These are phyloP conservation scores for Clusia tigrina DNA, from an alignment of 2,888 invertebrate genomes.

Conservation along the genomic window DNA sequence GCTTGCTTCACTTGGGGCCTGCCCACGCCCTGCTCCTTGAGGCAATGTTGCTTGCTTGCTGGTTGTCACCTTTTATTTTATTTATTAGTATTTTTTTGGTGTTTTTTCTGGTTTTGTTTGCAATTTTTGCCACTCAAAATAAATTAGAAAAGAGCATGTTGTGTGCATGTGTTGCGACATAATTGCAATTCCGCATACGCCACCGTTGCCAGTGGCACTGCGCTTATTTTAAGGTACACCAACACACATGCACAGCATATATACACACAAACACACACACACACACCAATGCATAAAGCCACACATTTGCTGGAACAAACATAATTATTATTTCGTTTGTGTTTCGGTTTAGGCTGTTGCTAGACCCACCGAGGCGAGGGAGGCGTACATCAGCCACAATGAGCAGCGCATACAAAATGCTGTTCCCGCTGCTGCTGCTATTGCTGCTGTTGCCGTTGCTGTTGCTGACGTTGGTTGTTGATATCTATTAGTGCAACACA, in stretches of 20 bases:
- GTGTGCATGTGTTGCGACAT: slow-evolving; percentile 24
- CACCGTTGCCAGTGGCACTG: slow-evolving; percentile 24
- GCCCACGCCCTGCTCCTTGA: background rate
- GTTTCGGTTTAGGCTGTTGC: slow-evolving; percentile 3
- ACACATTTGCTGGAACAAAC: slow-evolving; percentile 5
- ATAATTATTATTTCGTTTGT: slow-evolving; percentile 11
- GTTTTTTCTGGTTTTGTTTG: no score
- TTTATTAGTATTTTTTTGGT: no score
- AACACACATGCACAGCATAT: background rate
- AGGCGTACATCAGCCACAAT: background rate
- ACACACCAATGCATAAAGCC: background rate
- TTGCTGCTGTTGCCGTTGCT: background rate
- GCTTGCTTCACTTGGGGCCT: no score
- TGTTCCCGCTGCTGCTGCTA: background rate
- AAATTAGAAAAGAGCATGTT: slow-evolving; percentile 1
- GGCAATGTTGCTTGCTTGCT: no score
- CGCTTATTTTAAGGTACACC: slow-evolving; percentile 2
- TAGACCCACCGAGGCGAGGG: background rate
- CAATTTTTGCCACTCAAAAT: background rate
- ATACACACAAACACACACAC: background rate
- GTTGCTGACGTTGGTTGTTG: background rate
- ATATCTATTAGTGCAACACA: background rate
- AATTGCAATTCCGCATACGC: slow-evolving; percentile 35
- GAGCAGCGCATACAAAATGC: background rate
- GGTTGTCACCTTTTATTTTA: no score